Evolutionary conservation across 2,113 vertebrate genomes (phyloP).

Genomic region (Macroglossus sobrinus): DNA sequence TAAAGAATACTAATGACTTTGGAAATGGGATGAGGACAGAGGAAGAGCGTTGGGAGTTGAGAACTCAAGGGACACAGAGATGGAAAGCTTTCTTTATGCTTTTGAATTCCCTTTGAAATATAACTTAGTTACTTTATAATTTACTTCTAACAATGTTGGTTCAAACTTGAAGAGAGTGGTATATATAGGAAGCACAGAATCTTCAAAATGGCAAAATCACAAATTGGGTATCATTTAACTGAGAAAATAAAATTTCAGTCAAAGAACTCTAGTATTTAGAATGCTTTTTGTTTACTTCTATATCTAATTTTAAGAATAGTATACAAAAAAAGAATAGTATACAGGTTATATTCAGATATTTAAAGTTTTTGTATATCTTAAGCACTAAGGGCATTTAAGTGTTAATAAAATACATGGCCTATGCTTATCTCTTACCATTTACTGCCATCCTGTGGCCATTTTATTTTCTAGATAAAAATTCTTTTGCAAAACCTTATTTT

Average conservation of each 20-base stretch:
- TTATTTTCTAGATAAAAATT: constrained; percentile 25
- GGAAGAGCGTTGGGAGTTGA: neutral
- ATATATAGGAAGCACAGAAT: neutral
- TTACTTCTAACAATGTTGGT: neutral
- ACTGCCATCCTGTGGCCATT: constrained; percentile 74
- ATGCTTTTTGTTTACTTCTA: neutral
- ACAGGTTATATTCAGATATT: neutral
- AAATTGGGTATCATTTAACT: neutral
- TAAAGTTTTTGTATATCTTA: neutral
- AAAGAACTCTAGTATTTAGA: neutral
- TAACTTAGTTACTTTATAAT: neutral
- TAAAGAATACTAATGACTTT: neutral
- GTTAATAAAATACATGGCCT: neutral
- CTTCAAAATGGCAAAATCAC: neutral
- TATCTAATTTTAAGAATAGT: neutral
- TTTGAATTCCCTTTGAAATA: neutral
- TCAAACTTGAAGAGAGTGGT: neutral
- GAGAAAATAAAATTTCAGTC: neutral
- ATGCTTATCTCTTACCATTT: constrained; percentile 55
- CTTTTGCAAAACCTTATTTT: neutral
- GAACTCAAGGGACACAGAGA: neutral
- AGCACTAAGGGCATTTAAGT: neutral
- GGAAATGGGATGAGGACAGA: neutral
- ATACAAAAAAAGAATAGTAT: neutral
- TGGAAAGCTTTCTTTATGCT: neutral